Evolutionary conservation across 2,888 invertebrate species (phyloP).

Genomic region (Philopedon plagiatum): DNA sequence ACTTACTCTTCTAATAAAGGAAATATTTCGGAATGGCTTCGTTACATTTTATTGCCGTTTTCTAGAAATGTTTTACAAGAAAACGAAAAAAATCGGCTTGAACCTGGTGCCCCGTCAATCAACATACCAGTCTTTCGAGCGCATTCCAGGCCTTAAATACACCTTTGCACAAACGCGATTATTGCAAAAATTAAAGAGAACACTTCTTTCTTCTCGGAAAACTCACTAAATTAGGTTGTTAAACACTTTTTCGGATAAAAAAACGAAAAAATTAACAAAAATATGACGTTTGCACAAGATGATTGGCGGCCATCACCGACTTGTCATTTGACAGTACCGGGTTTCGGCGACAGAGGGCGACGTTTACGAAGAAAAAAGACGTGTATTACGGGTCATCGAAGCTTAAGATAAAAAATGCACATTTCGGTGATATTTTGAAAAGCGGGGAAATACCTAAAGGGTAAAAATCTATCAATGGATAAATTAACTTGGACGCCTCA

Average conservation of each 20-base stretch:
- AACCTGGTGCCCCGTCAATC: conserved; percentile 29
- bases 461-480: no score
- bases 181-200: neutral
- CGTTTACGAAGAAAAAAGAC: neutral
- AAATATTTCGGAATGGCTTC: conserved; percentile 25
- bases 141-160: conserved; percentile 13
- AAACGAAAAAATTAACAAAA: conserved; percentile 36
- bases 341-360: neutral
- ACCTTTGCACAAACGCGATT: neutral
- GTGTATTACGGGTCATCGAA: neutral
- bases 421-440: neutral
- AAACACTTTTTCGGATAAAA: conserved; percentile 24
- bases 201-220: conserved; percentile 6
- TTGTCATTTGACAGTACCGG: conserved; percentile 20
- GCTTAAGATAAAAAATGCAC: no score
- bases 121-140: conserved; percentile 30
- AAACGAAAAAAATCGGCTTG: conserved; percentile 39
- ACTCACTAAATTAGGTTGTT: conserved; percentile 17
- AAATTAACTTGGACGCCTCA: no score
- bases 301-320: conserved; percentile 23
- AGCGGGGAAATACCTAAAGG: no score
- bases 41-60: conserved; percentile 39
- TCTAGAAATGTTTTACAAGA: conserved; percentile 25
- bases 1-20: conserved; percentile 18
- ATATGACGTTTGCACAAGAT: conserved; percentile 14